phyloP scores from a whole-genome alignment of 2,113 vertebrate species.

The Apus apus region DNA sequence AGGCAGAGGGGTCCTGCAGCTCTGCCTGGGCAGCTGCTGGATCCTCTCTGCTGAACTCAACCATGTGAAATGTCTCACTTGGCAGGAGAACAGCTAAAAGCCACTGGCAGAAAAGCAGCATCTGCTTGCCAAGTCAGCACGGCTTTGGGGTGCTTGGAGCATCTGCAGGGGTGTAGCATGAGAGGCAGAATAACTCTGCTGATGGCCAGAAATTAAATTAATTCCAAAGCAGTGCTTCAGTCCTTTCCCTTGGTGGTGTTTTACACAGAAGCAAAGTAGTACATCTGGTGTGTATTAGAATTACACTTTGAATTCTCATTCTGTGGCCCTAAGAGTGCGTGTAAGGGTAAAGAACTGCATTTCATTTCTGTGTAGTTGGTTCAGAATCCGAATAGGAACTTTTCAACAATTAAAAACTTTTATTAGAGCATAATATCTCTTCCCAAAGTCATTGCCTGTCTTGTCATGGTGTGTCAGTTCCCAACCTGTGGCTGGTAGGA shows the following conservation, averaged over 20 bases:
- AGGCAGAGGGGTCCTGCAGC: not conserved
- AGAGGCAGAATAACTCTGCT: not conserved
- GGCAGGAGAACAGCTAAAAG: not conserved
- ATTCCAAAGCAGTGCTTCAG: fast-evolving
- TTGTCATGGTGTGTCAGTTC: fast-evolving
- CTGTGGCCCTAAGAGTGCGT: fast-evolving
- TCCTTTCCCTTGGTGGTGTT: not conserved
- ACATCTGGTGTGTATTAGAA: not conserved
- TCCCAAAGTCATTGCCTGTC: fast-evolving
- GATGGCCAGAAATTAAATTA: fast-evolving
- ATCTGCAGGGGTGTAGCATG: not conserved
- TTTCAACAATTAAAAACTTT: fast-evolving
- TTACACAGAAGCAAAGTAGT: fast-evolving
- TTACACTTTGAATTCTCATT: not conserved
- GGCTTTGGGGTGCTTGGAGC: not conserved
- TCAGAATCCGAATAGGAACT: not conserved
- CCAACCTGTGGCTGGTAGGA: fast-evolving
- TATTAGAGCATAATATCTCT: fast-evolving
- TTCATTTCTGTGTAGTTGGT: not conserved
- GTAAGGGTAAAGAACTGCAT: fast-evolving
- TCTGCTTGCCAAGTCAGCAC: not conserved
- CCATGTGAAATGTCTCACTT: fast-evolving
- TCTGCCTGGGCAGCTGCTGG: not conserved
- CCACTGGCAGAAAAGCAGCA: not conserved
- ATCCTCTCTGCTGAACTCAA: not conserved